Evolutionary conservation across 2,113 vertebrate species (phyloP).

Genomic region (Otolemur garnettii): DNA sequence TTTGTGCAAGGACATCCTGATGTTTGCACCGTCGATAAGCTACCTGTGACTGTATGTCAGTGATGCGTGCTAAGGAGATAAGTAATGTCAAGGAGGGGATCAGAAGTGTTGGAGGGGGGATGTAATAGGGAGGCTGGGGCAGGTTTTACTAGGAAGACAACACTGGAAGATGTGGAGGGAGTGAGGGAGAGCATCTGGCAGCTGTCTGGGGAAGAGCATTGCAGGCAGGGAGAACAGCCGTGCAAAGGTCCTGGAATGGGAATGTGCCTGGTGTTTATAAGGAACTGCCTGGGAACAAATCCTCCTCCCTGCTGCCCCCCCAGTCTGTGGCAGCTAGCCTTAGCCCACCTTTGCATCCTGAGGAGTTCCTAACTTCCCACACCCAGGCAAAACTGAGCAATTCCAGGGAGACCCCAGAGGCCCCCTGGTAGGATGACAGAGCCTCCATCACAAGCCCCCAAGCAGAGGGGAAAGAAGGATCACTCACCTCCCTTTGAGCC

Average conservation of each 20-base stretch:
- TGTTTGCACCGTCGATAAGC: not conserved
- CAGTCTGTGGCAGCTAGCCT: not conserved
- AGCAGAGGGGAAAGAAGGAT: not conserved
- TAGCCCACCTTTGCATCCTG: not conserved
- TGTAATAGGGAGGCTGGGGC: not conserved
- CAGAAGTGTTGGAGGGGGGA: not conserved
- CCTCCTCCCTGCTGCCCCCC: not conserved
- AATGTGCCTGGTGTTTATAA: too few species aligned
- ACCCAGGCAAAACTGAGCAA: not conserved
- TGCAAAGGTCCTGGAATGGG: not conserved
- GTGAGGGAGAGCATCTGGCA: rapidly evolving
- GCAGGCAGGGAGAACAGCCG: not conserved
- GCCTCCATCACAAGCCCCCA: not conserved
- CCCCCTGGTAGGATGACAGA: not conserved
- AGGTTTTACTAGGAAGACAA: not conserved
- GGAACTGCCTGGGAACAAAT: not conserved
- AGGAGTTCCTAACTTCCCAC: not conserved
- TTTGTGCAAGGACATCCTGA: not conserved
- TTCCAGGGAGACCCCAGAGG: not conserved
- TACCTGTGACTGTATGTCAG: rapidly evolving
- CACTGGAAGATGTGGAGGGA: not conserved
- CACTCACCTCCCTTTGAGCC: not conserved
- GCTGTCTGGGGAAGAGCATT: not conserved
- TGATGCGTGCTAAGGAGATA: not conserved
- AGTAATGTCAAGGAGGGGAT: not conserved